Evolutionary conservation across 2,888 invertebrate genomes (phyloP), one percentile per base, ranked within the genome.

Genomic region (Lydus trimaculatus): DNA sequence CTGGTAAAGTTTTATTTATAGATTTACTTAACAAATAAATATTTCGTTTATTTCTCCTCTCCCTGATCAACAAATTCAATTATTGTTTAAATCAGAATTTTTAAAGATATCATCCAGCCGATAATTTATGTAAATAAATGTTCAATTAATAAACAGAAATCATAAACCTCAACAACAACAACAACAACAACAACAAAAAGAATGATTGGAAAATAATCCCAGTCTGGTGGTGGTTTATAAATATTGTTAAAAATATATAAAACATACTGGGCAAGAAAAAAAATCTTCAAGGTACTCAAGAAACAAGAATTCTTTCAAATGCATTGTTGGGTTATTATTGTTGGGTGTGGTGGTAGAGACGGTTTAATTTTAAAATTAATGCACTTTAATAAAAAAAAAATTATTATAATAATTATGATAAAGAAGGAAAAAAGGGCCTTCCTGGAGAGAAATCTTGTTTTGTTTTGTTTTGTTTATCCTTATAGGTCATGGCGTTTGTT

Each of bases 281-380:
- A 28, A 56, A 43, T 17, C 4, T 28, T 56, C 56, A 56, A 56
- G 56, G 56, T 56, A 56, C 56, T 56, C 56, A 56, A 56, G 56
- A 56, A 56, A 56, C 56, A 56, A 56, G 56, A 56, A 56, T 28
- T 56, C n/a, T 15, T 56, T 28, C 56, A 28, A 28, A 56, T n/a
- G 15, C 23, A 28, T 56, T 56, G 56, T 56, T 28, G 52, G 4
- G 7, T 43, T 36, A 2, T 43, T 17, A 8, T 39, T 48, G 11
- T 23, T 52, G 56, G 56, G 56, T 56, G 56, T 56, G 56, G 56
- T 28, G 25, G 56, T 56, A 56, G 56, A 56, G 56, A 56, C 56
- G 56, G 13, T 56, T 56, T 25, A 25, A 5, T 56, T 15, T 52
- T 52, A 28, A 56, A 15, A 56, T 56, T 1, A 23, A n/a, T 43